Conservation (phyloP, 1,140 invertebrate genomes). For the Trigoniulus corallinus region DNA sequence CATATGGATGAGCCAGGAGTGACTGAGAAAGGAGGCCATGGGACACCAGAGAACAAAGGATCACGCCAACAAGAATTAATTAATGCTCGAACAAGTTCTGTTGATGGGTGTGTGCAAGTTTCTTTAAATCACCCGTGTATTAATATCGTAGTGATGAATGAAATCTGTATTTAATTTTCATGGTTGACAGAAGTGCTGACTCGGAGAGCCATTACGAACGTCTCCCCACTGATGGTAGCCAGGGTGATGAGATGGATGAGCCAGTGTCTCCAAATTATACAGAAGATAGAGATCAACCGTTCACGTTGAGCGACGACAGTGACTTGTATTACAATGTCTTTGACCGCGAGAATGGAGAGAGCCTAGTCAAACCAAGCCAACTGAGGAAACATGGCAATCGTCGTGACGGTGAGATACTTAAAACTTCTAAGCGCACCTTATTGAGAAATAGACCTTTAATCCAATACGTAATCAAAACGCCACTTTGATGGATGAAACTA, state of each 20-base stretch:
- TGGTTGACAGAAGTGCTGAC: slow-evolving; percentile 32
- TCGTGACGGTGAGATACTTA: slow-evolving; percentile 30
- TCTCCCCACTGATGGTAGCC: slow-evolving; percentile 38
- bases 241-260: slow-evolving; percentile 31
- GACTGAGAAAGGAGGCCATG: not conserved
- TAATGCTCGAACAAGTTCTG: not conserved
- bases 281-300: slow-evolving; percentile 17
- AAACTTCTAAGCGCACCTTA: too few relatives aligned
- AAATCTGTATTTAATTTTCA: not conserved
- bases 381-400: slow-evolving; percentile 29
- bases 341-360: slow-evolving; percentile 27
- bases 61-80: slow-evolving; percentile 7
- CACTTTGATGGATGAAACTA: too few relatives aligned
- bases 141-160: not conserved
- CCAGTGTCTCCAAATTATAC: slow-evolving; percentile 27
- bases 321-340: slow-evolving; percentile 44
- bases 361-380: slow-evolving; percentile 34
- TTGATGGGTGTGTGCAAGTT: not conserved
- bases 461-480: too few relatives aligned
- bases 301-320: slow-evolving; percentile 44
- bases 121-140: slow-evolving; percentile 15
- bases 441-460: too few relatives aligned
- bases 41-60: not conserved
- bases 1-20: slow-evolving; percentile 58
- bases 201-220: slow-evolving; percentile 66